Conservation (phyloP, 2,888 invertebrate species). For the Danaus chrysippus region DNA sequence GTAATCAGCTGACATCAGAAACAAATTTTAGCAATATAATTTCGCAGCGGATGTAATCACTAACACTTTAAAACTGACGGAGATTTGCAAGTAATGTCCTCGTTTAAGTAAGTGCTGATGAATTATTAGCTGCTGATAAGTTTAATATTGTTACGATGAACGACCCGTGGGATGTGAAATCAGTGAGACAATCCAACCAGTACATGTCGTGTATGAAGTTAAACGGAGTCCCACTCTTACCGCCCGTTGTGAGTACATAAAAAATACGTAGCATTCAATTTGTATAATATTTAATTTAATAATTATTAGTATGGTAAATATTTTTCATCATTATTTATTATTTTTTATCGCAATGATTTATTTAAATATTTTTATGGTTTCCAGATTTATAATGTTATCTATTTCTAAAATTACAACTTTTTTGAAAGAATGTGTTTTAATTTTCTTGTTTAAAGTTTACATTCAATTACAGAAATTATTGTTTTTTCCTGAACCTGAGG, state of each 20-base stretch:
- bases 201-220: constrained; percentile 86
- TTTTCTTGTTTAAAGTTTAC: constrained; percentile 16
- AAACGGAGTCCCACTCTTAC: constrained; percentile 85
- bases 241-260: constrained; percentile 82
- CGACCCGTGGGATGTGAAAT: constrained; percentile 73
- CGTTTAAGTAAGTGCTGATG: constrained; percentile 4
- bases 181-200: constrained; percentile 58
- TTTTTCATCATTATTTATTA: neutral
- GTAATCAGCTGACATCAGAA: constrained; percentile 66
- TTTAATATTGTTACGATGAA: constrained; percentile 51
- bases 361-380: constrained; percentile 8
- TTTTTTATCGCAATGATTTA: constrained; percentile 17
- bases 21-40: constrained; percentile 50
- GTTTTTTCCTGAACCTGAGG: constrained; percentile 11
- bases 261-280: constrained; percentile 14
- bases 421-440: constrained; percentile 12
- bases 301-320: neutral
- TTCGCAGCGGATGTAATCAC: constrained; percentile 30
- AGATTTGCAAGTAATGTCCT: neutral
- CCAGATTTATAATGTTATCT: constrained; percentile 11
- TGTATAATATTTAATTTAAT: constrained; percentile 5
- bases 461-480: constrained; percentile 14
- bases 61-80: neutral
- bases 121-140: constrained; percentile 9
- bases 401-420: constrained; percentile 1